Base-by-base conservation (phyloP, 1,140 invertebrate species). In the Acyrthosiphon pisum region DNA sequence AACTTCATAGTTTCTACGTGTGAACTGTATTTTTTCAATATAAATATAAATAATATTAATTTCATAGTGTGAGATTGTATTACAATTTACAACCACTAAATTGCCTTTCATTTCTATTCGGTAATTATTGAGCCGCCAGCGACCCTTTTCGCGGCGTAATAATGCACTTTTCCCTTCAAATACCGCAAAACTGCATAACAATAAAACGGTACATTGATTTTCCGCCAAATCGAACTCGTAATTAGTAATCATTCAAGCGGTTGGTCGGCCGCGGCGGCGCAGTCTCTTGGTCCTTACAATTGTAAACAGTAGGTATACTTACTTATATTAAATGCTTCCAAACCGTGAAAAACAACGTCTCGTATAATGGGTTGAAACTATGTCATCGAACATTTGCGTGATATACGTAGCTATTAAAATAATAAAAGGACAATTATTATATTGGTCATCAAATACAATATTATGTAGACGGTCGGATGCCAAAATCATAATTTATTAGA, bases 131-230 rank as follows among this genome's bases (percentile, higher is more conserved):
- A n/a, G 30, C 18, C 60, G n/a, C 6, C n/a, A 4, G 11, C n/a
- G 14, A 76, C 1, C n/a, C 6, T 20, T n/a, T 76, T 76, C 14
- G 0, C 26, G 9, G 30, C 26, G 26, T 30, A 76, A 76, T 76
- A 35, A 76, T 76, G 60, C 9, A 76, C 30, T 76, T 68, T 68
- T 68, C 4, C 30, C 30, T 30, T 76, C 60, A 76, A 76, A 76
- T 76, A 2, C 11, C 60, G 11, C 11, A n/a, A 18, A 76, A 76
- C n/a, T 68, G 60, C 30, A 68, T 18, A 68, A n/a, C 60, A n/a
- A 68, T 68, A 68, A 68, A 68, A n/a, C 14, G 60, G 60, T 68
- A 76, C 60, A 76, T 76, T 76, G 60, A 76, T 76, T 76, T 76
- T 35, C 60, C n/a, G n/a, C 30, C 60, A n/a, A 76, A 76, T 76